phyloP scores from a whole-genome alignment of 1,140 invertebrate species.

The Sogatella furcifera region DNA sequence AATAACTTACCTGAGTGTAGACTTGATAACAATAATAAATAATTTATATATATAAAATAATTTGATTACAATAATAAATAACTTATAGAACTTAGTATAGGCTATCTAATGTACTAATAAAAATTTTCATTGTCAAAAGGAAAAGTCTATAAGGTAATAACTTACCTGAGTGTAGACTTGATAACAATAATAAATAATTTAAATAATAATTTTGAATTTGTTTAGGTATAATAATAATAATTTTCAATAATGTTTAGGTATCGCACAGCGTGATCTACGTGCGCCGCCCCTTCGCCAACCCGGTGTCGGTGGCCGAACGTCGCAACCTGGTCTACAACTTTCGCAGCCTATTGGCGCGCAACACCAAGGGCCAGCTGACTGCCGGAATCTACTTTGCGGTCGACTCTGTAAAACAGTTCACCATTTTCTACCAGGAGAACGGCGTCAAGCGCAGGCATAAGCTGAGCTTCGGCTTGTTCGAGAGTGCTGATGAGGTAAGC shows the following conservation, averaged over 20 bases:
- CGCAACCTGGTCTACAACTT: slow-evolving; percentile 83
- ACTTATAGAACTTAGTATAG: too few relatives aligned
- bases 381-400: slow-evolving; percentile 77
- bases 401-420: slow-evolving; percentile 47
- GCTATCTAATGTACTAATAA: too few relatives aligned
- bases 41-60: too few relatives aligned
- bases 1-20: too few relatives aligned
- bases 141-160: too few relatives aligned
- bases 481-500: slow-evolving; percentile 46
- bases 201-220: too few relatives aligned
- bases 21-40: too few relatives aligned
- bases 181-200: too few relatives aligned
- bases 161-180: too few relatives aligned
- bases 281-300: slow-evolving; percentile 63
- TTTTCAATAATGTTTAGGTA: slow-evolving; percentile 27
- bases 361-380: slow-evolving; percentile 64
- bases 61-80: too few relatives aligned
- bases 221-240: too few relatives aligned
- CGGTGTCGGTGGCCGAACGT: slow-evolving; percentile 74
- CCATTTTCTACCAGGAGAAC: slow-evolving; percentile 63
- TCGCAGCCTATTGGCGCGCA: slow-evolving; percentile 64
- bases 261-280: slow-evolving; percentile 62
- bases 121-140: too few relatives aligned
- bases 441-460: slow-evolving; percentile 53
- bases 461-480: slow-evolving; percentile 54